Conservation (phyloP, 2,113 vertebrate species). For the Loxodonta africana region DNA sequence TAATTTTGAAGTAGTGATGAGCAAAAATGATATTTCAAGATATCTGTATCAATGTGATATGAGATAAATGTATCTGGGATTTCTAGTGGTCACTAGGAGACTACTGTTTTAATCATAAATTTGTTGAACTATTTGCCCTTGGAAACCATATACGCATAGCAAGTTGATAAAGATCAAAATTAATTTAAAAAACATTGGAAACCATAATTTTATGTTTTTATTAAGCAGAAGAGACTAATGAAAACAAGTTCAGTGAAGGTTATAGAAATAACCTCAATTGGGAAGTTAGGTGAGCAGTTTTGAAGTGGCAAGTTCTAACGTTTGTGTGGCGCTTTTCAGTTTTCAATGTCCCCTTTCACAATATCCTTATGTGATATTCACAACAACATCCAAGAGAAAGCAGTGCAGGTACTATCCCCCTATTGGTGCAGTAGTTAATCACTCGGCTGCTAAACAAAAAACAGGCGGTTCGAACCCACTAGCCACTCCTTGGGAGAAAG, state of each 20-base stretch:
- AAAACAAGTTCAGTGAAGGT: neutral
- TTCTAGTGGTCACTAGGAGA: neutral
- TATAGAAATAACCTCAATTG: neutral
- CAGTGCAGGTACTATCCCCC: neutral
- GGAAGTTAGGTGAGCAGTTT: neutral
- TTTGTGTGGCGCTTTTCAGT: neutral
- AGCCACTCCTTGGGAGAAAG: too few relatives aligned
- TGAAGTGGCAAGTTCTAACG: neutral
- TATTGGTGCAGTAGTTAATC: too few relatives aligned
- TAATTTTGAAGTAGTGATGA: neutral
- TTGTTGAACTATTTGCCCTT: neutral
- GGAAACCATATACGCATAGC: neutral
- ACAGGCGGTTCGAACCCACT: too few relatives aligned
- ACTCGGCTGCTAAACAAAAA: too few relatives aligned
- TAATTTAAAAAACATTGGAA: neutral
- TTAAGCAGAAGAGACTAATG: neutral
- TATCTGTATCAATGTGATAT: neutral
- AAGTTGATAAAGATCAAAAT: slow-evolving; percentile 10
- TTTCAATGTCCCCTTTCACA: neutral
- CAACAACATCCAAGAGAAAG: neutral
- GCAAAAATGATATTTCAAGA: neutral
- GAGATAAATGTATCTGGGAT: neutral
- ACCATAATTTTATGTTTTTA: slow-evolving; percentile 4
- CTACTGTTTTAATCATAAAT: neutral
- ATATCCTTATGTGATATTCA: slow-evolving; percentile 3